These are phyloP conservation scores for Euplagia quadripunctaria DNA, from an alignment of 2,888 invertebrate species.

Conservation along the genomic window DNA sequence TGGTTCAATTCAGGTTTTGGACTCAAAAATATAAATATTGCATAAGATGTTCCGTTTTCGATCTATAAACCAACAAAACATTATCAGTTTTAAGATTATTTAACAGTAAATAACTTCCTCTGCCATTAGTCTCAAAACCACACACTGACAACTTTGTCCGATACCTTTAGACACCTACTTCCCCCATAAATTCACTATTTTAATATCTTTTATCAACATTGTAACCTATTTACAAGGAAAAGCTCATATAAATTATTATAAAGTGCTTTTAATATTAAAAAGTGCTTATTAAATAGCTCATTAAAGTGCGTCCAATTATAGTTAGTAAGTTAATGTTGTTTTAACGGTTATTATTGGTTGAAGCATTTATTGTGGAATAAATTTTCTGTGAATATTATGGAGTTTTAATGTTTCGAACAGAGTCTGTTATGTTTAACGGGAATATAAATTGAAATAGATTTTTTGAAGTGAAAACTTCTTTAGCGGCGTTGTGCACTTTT, in stretches of 20 bases:
- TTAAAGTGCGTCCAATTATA: slow-evolving; percentile 35
- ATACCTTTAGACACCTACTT: slow-evolving; percentile 7
- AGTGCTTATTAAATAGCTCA: slow-evolving; percentile 28
- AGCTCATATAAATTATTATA: slow-evolving; percentile 22
- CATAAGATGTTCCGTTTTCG: neutral
- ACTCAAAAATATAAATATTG: neutral
- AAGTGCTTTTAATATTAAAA: slow-evolving; percentile 25
- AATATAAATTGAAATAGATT: slow-evolving; percentile 2
- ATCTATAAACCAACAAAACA: neutral
- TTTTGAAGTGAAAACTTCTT: no score
- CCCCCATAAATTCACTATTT: slow-evolving; percentile 14
- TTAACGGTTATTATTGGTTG: slow-evolving; percentile 40
- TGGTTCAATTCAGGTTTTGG: neutral
- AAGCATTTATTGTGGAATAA: slow-evolving; percentile 30
- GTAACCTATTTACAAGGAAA: slow-evolving; percentile 25
- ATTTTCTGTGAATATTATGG: slow-evolving; percentile 25
- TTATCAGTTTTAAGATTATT: neutral
- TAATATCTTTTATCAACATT: slow-evolving; percentile 30
- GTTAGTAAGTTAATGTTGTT: slow-evolving; percentile 23
- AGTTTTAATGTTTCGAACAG: slow-evolving; percentile 21
- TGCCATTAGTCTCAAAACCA: neutral
- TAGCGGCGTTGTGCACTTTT: no score
- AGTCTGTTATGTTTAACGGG: slow-evolving; percentile 5
- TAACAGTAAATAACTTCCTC: neutral
- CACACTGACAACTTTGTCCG: neutral